A percentile compares a stretch with the other conserved stretches of the same genome.
phyloP scores from a whole-genome alignment of 2,888 invertebrate genomes.

The Microctonus aethiopoides region DNA sequence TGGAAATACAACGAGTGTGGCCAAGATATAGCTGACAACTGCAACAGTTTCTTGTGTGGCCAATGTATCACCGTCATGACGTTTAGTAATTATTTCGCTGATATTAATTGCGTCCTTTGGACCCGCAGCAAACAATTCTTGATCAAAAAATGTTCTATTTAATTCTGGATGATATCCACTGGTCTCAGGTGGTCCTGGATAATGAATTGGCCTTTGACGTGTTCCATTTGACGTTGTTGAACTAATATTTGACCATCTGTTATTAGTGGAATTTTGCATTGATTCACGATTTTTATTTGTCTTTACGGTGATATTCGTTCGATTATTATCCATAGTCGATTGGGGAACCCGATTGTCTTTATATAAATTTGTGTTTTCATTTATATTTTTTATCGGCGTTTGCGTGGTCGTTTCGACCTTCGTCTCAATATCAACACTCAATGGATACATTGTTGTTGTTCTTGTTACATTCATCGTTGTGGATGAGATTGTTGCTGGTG shows the following conservation, averaged over 20 bases:
- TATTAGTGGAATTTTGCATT: conserved; percentile 23
- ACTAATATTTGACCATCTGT: conserved; percentile 32
- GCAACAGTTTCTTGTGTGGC: conserved; percentile 64
- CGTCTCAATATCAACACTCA: background rate
- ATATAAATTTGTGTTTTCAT: conserved; percentile 56
- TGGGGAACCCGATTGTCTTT: conserved; percentile 46
- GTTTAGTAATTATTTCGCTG: conserved; percentile 63
- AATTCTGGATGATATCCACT: conserved; percentile 51
- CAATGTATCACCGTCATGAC: conserved; percentile 62
- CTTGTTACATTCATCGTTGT: conserved; percentile 50
- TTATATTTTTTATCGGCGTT: conserved; percentile 9
- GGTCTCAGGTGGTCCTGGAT: conserved; percentile 52
- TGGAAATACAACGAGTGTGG: conserved; percentile 66
- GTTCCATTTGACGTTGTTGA: conserved; percentile 43
- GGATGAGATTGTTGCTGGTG: conserved; percentile 60
- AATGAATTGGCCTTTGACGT: conserved; percentile 50
- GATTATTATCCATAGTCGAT: conserved; percentile 50
- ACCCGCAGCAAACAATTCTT: conserved; percentile 51
- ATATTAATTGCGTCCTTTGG: conserved; percentile 57
- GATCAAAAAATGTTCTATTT: conserved; percentile 55
- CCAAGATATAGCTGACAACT: conserved; percentile 66
- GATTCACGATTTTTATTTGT: conserved; percentile 45
- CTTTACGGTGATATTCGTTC: conserved; percentile 1
- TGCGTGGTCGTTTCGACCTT: conserved; percentile 21
- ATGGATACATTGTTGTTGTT: conserved; percentile 58